A percentile compares a stretch with the other conserved stretches of the same genome.
Conservation (phyloP, 1,140 invertebrate species). For the Rhyzopertha dominica region DNA sequence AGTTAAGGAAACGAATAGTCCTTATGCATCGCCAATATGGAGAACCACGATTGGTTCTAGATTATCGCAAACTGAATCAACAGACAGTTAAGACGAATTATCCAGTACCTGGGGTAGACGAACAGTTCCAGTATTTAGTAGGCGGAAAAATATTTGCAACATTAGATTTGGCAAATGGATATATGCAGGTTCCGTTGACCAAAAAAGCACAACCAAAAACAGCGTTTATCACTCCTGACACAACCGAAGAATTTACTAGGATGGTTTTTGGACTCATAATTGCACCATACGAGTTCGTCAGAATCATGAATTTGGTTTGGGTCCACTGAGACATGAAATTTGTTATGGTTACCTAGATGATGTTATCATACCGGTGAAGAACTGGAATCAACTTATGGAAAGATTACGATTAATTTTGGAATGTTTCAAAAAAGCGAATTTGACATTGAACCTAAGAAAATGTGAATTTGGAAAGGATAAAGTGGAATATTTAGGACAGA, state of each 20-base stretch:
- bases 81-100: constrained; percentile 8
- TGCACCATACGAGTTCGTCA: constrained; percentile 33
- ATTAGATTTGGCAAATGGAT: constrained; percentile 14
- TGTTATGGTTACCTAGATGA: constrained; percentile 32
- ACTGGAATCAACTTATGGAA: too few relatives aligned
- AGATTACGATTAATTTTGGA: too few relatives aligned
- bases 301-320: constrained; percentile 32
- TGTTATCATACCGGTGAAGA: constrained; percentile 26
- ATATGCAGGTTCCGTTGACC: too few relatives aligned
- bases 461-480: too few relatives aligned
- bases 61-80: constrained; percentile 12
- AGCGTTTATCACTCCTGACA: constrained; percentile 43
- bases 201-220: too few relatives aligned
- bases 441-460: too few relatives aligned
- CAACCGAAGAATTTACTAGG: constrained; percentile 43
- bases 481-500: too few relatives aligned
- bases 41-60: constrained; percentile 8
- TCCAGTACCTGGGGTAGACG: constrained; percentile 8
- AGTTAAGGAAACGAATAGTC: constrained; percentile 1
- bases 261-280: constrained; percentile 44
- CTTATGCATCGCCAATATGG: constrained; percentile 9
- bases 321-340: constrained; percentile 24
- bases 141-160: too few relatives aligned
- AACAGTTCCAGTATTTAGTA: constrained; percentile 11
- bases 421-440: too few relatives aligned